Evolutionary conservation across 2,797 vertebrate species (phyloP), one percentile per base, ranked within the genome.

Genomic region (Sebastes dallii): DNA sequence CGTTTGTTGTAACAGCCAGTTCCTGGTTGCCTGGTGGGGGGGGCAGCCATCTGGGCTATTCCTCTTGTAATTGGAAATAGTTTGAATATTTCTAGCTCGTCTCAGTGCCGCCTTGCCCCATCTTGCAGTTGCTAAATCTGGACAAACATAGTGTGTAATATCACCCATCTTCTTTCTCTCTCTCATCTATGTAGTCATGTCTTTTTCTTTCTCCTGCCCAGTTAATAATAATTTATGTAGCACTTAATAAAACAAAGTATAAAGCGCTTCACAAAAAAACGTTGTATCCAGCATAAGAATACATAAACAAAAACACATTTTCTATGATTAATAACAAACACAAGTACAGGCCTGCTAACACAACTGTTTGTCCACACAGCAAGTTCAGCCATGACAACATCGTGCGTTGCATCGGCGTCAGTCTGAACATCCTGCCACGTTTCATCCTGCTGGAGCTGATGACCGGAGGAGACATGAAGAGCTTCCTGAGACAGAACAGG

Each of bases 371-470:
- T 84, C 16, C 39, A 61, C 27, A 11, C 94, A 99, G 97, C 86
- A 98, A 98, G 86, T 98, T 98, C 94, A 98, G 85, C 88, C 97
- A 98, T 80, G 96, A 97, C 89, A 98, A 98, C 78, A 98, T 97
- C 0, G 97, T 97, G 71, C 94, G 94, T 72, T 98, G 97, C 76
- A 95, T 99, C 0, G 98, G 98, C 11, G 97, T 98, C 69, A 98
- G 97, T 84, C 95, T 99, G 3, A 96, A 96, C 94, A 97, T 95
- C 0, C 91, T 97, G 78, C 97, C 97, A 6, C 95, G 94, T 36
- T 98, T 99, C 90, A 98, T 99, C 88, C 95, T 99, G 80, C 95
- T 98, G 79, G 97, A 99, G 91, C 96, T 99, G 74, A 99, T 99
- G 97, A 97, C 97, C 18, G 97, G 97, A 72, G 97, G 97, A 84